Percentiles rank a stretch among this genome's conserved stretches.
Evolutionary conservation across 2,113 vertebrate genomes (phyloP).

Genomic region (Tylochromis polylepis): DNA sequence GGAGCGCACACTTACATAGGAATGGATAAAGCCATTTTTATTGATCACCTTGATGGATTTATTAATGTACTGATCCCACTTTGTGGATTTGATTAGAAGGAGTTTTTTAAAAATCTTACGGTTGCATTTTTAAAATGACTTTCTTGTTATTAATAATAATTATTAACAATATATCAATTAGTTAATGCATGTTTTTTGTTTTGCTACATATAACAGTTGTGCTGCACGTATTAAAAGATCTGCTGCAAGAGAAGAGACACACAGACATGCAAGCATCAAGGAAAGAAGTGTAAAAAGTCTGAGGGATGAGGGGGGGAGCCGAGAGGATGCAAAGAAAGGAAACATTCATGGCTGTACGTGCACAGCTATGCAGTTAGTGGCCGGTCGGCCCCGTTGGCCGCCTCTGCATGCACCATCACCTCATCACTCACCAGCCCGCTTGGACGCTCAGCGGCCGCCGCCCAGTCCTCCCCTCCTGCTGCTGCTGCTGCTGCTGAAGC

Average conservation of each 20-base stretch:
- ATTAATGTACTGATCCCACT: background rate
- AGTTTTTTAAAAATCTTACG: background rate
- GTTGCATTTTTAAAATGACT: background rate
- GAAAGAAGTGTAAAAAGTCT: background rate
- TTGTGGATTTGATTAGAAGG: background rate
- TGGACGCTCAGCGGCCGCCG: background rate
- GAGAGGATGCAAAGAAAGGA: constrained; percentile 19
- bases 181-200: background rate
- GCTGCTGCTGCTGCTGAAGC: background rate
- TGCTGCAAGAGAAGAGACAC: background rate
- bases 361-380: constrained; percentile 2
- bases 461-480: background rate
- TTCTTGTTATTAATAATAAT: background rate
- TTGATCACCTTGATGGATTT: background rate
- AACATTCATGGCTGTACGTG: constrained; percentile 36
- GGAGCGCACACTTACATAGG: too few species aligned
- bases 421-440: constrained; percentile 60
- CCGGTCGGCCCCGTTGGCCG: constrained; percentile 1
- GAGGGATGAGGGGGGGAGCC: background rate
- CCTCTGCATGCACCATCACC: constrained; percentile 46
- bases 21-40: background rate
- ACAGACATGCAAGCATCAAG: constrained; percentile 2
- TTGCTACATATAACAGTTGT: background rate
- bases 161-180: background rate
- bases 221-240: background rate